Evolutionary conservation across 2,888 invertebrate genomes (phyloP), one percentile per base, ranked within the genome.

Genomic region (Drymonia ruficornis): DNA sequence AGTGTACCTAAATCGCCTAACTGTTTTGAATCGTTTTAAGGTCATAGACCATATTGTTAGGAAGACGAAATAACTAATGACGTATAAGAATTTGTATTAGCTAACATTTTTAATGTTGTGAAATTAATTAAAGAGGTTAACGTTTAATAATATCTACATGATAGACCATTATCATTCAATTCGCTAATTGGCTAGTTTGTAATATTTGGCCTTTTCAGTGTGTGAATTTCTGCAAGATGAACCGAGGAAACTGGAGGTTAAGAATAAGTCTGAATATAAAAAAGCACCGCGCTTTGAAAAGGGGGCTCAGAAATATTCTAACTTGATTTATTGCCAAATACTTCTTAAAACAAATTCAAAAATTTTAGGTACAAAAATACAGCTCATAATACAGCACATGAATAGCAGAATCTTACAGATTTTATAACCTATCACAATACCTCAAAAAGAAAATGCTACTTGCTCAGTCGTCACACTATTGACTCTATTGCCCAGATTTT

Each of bases 51-150:
- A 43, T 19, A 9, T 19, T 43, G 19, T 23, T 12, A 15, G 11
- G 1, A 13, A 13, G 43, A 19, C 13, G 13, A 19, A 19, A 2
- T 11, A 43, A 43, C 3, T 40, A 5, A 15, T 15, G 13, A 40
- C 40, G 13, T 34, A 13, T n/a, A 11, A 19, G 13, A 19, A 23
- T 13, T 40, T 4, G n/a, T 15, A 6, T 38, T 18, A 18, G 11
- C 2, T 42, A n/a, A 38, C 38, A 19, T 46, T 42, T 15, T 42
- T 44, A 43, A 55, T 29, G 43, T 40, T 23, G 40, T 28, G 44
- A 38, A n/a, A 45, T 38, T 42, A 23, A 19, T 28, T 47, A 16
- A 45, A n/a, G 34, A 36, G 5, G 38, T 38, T 40, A 40, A n/a
- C 38, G 38, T 7, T 38, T 38, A 40, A 38, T 12, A 36, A 9